Evolutionary conservation across 1,140 invertebrate species (phyloP).

Genomic region (Drosophila carrolli): DNA sequence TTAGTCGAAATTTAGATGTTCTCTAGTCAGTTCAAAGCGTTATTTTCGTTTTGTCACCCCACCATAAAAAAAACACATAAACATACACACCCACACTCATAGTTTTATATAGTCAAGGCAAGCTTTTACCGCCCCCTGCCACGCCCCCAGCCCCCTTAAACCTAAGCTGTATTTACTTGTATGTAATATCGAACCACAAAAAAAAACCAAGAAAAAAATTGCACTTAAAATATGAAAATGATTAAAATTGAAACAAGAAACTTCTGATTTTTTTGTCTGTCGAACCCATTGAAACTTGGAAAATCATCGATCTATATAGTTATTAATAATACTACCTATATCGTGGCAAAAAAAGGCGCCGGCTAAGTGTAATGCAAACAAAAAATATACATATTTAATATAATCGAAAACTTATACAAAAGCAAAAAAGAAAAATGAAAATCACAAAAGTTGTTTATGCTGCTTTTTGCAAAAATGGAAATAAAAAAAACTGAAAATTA

Average conservation of each 20-base stretch:
- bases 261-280: constrained; percentile 24
- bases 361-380: constrained; percentile 48
- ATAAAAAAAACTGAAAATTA: constrained; percentile 16
- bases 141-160: constrained; percentile 52
- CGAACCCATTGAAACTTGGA: constrained; percentile 36
- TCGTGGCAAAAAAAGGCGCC: constrained; percentile 27
- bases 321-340: constrained; percentile 39
- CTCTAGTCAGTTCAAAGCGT: constrained; percentile 73
- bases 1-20: constrained; percentile 59
- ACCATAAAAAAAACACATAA: constrained; percentile 28
- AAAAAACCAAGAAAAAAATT: constrained; percentile 29
- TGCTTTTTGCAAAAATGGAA: constrained; percentile 50
- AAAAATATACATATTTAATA: constrained; percentile 19
- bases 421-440: constrained; percentile 26
- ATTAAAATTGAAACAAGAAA: constrained; percentile 26
- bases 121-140: constrained; percentile 70
- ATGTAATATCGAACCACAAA: constrained; percentile 63
- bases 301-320: constrained; percentile 51
- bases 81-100: constrained; percentile 48
- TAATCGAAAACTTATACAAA: constrained; percentile 40
- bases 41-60: constrained; percentile 57
- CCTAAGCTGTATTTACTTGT: constrained; percentile 70
- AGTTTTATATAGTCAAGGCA: constrained; percentile 55
- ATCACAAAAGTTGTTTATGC: constrained; percentile 60
- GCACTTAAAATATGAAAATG: constrained; percentile 50